phyloP scores from a whole-genome alignment of 2,888 invertebrate genomes.

The Ellobium chinense region DNA sequence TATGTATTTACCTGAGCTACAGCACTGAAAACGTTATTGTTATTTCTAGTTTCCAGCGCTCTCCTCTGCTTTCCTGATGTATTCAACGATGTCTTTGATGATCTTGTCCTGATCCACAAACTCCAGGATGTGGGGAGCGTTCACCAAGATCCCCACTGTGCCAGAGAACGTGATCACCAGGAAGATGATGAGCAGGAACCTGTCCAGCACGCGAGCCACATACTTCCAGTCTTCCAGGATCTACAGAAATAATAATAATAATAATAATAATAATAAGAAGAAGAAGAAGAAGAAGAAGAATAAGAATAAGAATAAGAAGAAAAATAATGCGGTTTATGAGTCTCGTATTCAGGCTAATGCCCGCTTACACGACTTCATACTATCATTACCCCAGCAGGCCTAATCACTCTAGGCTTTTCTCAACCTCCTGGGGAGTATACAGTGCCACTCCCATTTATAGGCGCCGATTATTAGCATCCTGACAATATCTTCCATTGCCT shows the following conservation, averaged over 20 bases:
- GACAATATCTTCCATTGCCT: no score
- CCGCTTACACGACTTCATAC: no score
- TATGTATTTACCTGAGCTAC: no score
- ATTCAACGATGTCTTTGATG: constrained; percentile 58
- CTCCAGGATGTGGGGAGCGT: constrained; percentile 98
- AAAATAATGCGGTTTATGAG: not conserved
- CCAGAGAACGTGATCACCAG: constrained; percentile 97
- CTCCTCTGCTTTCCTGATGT: constrained; percentile 32
- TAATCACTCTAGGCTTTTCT: no score
- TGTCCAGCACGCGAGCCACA: constrained; percentile 98
- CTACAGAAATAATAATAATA: constrained; percentile 83
- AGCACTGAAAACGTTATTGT: no score
- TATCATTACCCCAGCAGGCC: no score
- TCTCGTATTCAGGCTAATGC: no score
- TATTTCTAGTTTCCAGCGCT: no score
- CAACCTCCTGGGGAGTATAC: no score
- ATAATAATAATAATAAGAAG: no score
- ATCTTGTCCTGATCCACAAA: constrained; percentile 79
- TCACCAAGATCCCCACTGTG: constrained; percentile 96
- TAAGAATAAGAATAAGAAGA: not conserved
- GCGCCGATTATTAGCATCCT: no score
- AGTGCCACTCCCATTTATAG: no score
- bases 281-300: not conserved
- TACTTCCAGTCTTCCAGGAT: constrained; percentile 99
- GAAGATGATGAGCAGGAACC: constrained; percentile 96